phyloP scores from a whole-genome alignment of 2,888 invertebrate genomes.

The Melanchra persicariae region DNA sequence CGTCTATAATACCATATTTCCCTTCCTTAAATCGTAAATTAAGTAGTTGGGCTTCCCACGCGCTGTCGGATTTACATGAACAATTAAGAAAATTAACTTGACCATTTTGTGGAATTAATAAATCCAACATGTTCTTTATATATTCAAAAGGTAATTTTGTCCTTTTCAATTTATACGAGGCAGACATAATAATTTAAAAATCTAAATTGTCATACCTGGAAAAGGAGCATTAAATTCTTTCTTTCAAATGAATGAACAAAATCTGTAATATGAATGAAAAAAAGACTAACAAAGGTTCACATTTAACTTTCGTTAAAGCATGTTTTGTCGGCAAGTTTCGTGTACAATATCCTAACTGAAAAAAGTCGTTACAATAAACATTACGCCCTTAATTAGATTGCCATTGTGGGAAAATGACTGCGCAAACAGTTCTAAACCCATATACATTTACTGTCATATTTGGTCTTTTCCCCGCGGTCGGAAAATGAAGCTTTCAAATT shows the following conservation, averaged over 20 bases:
- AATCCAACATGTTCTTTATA: constrained; percentile 2
- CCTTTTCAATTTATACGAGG: not conserved
- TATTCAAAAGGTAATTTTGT: not conserved
- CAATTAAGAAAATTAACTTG: constrained; percentile 41
- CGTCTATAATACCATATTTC: constrained; percentile 7
- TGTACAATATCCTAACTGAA: not conserved
- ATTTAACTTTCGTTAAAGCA: not conserved
- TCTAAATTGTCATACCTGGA: not conserved
- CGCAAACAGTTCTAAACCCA: constrained; percentile 1
- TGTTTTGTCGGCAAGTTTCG: constrained; percentile 19
- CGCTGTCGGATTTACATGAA: constrained; percentile 26
- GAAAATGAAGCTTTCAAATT: constrained; percentile 54
- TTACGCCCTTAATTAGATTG: constrained; percentile 29
- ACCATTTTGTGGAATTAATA: constrained; percentile 22
- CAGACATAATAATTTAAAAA: not conserved
- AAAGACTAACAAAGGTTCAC: constrained; percentile 1
- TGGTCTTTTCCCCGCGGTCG: constrained; percentile 23
- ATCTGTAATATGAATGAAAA: constrained; percentile 2
- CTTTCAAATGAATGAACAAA: constrained; percentile 1
- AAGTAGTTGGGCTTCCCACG: constrained; percentile 24
- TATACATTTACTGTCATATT: constrained; percentile 35
- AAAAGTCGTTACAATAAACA: constrained; percentile 6
- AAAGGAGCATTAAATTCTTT: not conserved
- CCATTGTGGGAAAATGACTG: constrained; percentile 12
- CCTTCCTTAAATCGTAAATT: not conserved